A percentile compares a stretch with the other conserved stretches of the same genome.
Evolutionary conservation across 2,888 invertebrate species (phyloP).

Genomic region (Tetragonula carbonaria): DNA sequence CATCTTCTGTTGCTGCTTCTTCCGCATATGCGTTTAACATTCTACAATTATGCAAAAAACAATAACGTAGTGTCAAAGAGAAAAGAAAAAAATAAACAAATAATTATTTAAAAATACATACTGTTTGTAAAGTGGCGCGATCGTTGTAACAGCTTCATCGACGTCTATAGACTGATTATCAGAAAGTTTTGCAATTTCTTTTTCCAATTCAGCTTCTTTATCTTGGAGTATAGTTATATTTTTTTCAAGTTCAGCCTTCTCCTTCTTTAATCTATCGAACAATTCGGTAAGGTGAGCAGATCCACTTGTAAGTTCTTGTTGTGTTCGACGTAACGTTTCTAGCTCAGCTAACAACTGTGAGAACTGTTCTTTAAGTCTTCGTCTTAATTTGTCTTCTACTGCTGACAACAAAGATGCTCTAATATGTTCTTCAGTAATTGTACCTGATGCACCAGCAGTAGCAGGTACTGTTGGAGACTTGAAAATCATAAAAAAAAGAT

Average conservation of each 20-base stretch:
- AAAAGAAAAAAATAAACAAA: background rate
- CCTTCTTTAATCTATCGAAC: constrained; percentile 90
- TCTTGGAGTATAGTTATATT: constrained; percentile 93
- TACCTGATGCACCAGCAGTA: constrained; percentile 87
- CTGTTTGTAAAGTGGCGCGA: constrained; percentile 98
- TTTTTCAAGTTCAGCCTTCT: constrained; percentile 92
- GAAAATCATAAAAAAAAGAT: background rate
- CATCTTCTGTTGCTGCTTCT: constrained; percentile 99
- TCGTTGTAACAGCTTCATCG: constrained; percentile 98
- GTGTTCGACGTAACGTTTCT: constrained; percentile 94
- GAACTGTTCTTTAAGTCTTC: constrained; percentile 94
- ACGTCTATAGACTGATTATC: constrained; percentile 94
- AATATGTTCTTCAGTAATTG: constrained; percentile 98
- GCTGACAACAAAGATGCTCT: constrained; percentile 96
- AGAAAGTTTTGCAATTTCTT: constrained; percentile 90
- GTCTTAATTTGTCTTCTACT: constrained; percentile 96
- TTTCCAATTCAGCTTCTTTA: constrained; percentile 94
- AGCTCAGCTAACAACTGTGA: constrained; percentile 96
- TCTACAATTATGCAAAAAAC: constrained; percentile 84
- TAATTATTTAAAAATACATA: constrained; percentile 83
- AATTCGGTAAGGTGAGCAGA: constrained; percentile 93
- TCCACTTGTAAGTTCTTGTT: constrained; percentile 94
- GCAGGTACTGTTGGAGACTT: constrained; percentile 77
- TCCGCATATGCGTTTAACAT: constrained; percentile 97
- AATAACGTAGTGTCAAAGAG: background rate